phyloP scores from a whole-genome alignment of 2,113 vertebrate genomes.

The Rhagologus leucostigma region DNA sequence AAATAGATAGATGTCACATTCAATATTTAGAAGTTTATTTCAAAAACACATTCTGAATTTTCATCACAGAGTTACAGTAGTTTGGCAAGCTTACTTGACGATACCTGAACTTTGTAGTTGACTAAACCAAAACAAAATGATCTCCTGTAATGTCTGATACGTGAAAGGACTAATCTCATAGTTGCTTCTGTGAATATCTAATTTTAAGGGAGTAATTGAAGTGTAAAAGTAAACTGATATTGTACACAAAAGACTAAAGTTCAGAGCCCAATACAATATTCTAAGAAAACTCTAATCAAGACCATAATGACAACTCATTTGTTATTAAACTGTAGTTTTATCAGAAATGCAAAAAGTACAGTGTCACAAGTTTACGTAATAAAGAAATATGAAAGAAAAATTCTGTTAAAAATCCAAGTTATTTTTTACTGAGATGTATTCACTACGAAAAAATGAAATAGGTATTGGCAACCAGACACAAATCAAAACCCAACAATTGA shows the following conservation, averaged over 20 bases:
- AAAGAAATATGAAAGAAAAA: not conserved
- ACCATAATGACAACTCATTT: not conserved
- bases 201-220: not conserved
- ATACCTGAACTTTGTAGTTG: not conserved
- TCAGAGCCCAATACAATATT: not conserved
- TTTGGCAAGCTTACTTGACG: not conserved
- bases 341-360: not conserved
- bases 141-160: not conserved
- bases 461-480: not conserved
- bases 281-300: not conserved
- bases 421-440: not conserved
- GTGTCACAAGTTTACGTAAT: not conserved
- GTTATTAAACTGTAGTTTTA: not conserved
- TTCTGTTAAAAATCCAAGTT: not conserved
- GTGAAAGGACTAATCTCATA: not conserved
- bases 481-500: not conserved
- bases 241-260: not conserved
- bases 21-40: conserved; percentile 22
- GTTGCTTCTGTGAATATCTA: not conserved
- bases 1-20: conserved; percentile 36
- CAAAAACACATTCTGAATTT: conserved; percentile 4
- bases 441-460: not conserved
- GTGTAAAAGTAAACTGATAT: not conserved
- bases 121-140: not conserved
- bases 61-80: not conserved